Base-by-base conservation (phyloP, 2,888 invertebrate genomes). In the Drosophila subquinaria region DNA sequence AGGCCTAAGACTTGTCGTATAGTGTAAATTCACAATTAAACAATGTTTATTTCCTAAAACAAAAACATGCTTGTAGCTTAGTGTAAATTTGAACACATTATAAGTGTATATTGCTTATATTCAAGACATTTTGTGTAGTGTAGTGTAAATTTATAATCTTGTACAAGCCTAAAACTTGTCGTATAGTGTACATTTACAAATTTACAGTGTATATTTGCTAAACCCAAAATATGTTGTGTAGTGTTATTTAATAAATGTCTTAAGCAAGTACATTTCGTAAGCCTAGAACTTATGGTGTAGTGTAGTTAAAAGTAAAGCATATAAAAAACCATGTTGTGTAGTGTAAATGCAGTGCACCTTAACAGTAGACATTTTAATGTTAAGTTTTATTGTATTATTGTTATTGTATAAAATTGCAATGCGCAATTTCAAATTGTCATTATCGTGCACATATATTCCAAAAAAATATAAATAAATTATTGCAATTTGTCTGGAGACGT, bases 271-370 rank as follows among this genome's bases (percentile, higher is more conserved):
- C 0, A 0, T 8, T 6, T 4, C 1, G 6, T 3, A 0, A 6
- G 1, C 13, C 8, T 0, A 11, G 10, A 5, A 15, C 5, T 6
- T 53, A 11, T 2, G 9, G 27, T 11, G 27, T 3, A 27, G 27
- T 38, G 23, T 53, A 40, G 1, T 9, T n/a, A 15, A 6, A 17
- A 53, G 17, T 11, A 15, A 9, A 27, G 10, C 4, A 8, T 9
- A 30, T n/a, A 45, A 3, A 10, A 40, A 55, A 35, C 42, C 20
- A 2, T 35, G 61, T 23, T 40, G 56, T 40, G 17, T 8, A 47
- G 69, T 75, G 68, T 42, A 20, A 27, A 4, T 20, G 23, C 13
- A 17, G 1, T n/a, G n/a, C 17, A n/a, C 9, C 35, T 36, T 15
- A 53, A n/a, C 5, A 9, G 9, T 9, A 23, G 35, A 36, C n/a